Evolutionary conservation across 2,888 invertebrate species (phyloP).

Genomic region (Drosophila koepferae): DNA sequence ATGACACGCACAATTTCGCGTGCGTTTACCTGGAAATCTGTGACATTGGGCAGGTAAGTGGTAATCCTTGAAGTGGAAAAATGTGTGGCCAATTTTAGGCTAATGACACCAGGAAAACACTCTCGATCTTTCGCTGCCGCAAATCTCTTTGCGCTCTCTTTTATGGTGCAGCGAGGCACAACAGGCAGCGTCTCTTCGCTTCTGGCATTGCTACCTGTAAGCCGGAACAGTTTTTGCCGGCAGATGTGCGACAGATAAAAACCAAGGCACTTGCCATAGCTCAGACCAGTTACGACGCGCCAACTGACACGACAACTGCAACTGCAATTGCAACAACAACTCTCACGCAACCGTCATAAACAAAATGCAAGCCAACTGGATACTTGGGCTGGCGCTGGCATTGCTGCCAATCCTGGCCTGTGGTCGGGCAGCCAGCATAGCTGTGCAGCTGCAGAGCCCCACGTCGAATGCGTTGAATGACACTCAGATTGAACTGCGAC

Average conservation of each 20-base stretch:
- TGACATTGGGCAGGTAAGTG: slow-evolving; percentile 46
- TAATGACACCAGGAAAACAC: slow-evolving; percentile 78
- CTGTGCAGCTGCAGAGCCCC: slow-evolving; percentile 29
- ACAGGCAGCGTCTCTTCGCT: slow-evolving; percentile 27
- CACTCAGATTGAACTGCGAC: slow-evolving; percentile 42
- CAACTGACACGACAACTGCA: slow-evolving; percentile 17
- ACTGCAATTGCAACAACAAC: slow-evolving; percentile 18
- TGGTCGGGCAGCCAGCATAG: slow-evolving; percentile 48
- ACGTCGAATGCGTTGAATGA: slow-evolving; percentile 27
- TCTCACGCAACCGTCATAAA: slow-evolving; percentile 48
- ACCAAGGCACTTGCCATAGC: slow-evolving; percentile 40
- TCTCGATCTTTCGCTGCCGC: slow-evolving; percentile 42
- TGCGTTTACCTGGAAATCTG: slow-evolving; percentile 67
- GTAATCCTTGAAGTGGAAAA: slow-evolving; percentile 67
- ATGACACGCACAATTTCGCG: slow-evolving; percentile 60
- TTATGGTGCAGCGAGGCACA: slow-evolving; percentile 72
- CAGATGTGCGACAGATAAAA: slow-evolving; percentile 73
- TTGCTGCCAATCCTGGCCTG: slow-evolving; percentile 17
- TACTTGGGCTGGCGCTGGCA: slow-evolving; percentile 25
- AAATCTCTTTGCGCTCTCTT: slow-evolving; percentile 39
- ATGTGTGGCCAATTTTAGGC: slow-evolving; percentile 68
- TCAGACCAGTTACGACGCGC: slow-evolving; percentile 70
- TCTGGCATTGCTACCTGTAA: slow-evolving; percentile 46
- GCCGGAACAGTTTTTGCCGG: slow-evolving; percentile 57
- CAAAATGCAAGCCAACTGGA: slow-evolving; percentile 49